These are phyloP conservation scores for Allobates femoralis DNA, from an alignment of 2,797 vertebrate species.

Conservation along the genomic window DNA sequence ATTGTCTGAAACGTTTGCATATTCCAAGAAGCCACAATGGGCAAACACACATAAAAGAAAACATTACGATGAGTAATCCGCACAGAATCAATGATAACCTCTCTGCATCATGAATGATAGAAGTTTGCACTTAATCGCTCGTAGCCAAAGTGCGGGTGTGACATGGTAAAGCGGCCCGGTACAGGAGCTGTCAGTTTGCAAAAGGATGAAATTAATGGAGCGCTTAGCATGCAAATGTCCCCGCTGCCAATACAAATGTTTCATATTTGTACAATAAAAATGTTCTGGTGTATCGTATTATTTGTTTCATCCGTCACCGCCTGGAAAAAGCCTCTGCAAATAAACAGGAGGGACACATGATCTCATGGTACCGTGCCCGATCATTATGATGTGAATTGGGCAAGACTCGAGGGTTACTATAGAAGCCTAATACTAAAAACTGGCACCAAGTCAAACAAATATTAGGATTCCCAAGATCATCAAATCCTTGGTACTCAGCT, in stretches of 20 bases:
- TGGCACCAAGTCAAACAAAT: slow-evolving; percentile 50
- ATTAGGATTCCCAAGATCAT: slow-evolving; percentile 52
- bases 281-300: slow-evolving; percentile 53
- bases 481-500: neutral
- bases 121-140: slow-evolving; percentile 68
- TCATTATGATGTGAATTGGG: slow-evolving; percentile 1
- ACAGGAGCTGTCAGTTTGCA: slow-evolving; percentile 62
- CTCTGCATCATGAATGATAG: slow-evolving; percentile 73
- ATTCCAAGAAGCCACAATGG: slow-evolving; percentile 73
- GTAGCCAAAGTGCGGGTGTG: slow-evolving; percentile 70
- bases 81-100: slow-evolving; percentile 71
- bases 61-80: slow-evolving; percentile 73
- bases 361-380: slow-evolving; percentile 19
- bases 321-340: slow-evolving; percentile 15
- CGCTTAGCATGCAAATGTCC: slow-evolving; percentile 64
- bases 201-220: slow-evolving; percentile 67
- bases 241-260: slow-evolving; percentile 46
- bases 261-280: slow-evolving; percentile 60
- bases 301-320: slow-evolving; percentile 32
- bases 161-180: slow-evolving; percentile 65
- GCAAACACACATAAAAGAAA: slow-evolving; percentile 70
- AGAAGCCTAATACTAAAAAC: slow-evolving; percentile 12
- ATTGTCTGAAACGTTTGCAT: slow-evolving; percentile 71
- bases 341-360: slow-evolving; percentile 41
- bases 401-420: slow-evolving; percentile 33